Evolutionary conservation across 1,140 invertebrate species (phyloP), one percentile per base, ranked within the genome.

Genomic region (Hestina assimilis): DNA sequence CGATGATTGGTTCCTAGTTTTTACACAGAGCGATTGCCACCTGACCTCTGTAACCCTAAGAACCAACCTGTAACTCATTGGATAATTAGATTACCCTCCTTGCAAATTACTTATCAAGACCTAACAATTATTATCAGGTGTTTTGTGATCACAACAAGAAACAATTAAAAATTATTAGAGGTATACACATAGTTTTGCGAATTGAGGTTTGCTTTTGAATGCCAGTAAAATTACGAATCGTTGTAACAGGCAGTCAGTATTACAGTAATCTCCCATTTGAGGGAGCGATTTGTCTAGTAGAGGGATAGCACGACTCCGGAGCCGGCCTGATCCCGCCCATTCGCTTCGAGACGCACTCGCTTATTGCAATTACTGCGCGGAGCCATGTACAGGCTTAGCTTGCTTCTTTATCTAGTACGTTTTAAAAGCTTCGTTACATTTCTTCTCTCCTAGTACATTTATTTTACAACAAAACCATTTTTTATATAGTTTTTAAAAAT

Each of bases 261-360:
- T 66, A 72, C 70, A 67, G 72, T 77, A 77, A 81, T 75, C 74
- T 79, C 72, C 78, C 72, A 75, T 79, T 79, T 79, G 72, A 72
- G 73, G 68, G 68, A 72, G 72, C 70, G 74, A 79, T 79, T 81
- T 81, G 75, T 81, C 78, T 75, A 70, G 63, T 65, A 75, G 74
- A 77, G 64, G 64, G 70, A 81, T 74, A 75, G 70, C 66, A 65
- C 64, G 68, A 66, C 66, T 57, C 55, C 33, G 24, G 42, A 62
- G 59, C 41, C 62, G 48, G 55, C 41, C 59, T 69, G 63, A 75
- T 71, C 69, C 69, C 31, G 56, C 56, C 58, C 63, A 68, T 55
- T 61, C 53, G 47, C 46, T 55, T 55, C 31, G 31, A 52, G 52
- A 62, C 59, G 59, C 53, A 62, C 58, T 59, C 31, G 46, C 46